Conservation (phyloP, 2,797 vertebrate genomes). For the Micromesistius poutassou region DNA sequence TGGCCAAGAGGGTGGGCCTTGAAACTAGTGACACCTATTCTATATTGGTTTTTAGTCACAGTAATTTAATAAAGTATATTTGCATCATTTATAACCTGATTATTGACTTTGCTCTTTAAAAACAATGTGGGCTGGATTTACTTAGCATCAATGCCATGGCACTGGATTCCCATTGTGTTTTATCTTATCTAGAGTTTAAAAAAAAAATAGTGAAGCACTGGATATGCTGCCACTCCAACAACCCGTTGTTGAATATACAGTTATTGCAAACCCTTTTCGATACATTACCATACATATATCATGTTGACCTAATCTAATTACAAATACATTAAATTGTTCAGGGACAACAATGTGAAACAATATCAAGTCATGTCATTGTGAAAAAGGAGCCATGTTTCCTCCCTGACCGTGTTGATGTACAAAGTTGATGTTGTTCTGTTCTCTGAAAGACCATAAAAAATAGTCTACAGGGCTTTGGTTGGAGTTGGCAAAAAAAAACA, state of each 20-base stretch:
- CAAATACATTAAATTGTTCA: neutral
- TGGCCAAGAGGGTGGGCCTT: conserved; percentile 27
- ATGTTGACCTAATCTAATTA: neutral
- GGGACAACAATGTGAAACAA: neutral
- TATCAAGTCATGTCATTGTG: neutral
- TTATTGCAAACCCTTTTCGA: neutral
- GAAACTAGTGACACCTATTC: conserved; percentile 30
- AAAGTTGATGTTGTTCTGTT: neutral
- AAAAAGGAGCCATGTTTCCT: neutral
- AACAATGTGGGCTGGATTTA: conserved; percentile 8
- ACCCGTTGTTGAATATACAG: neutral
- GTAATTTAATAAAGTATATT: conserved; percentile 12
- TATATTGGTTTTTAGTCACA: conserved; percentile 20
- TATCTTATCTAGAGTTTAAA: conserved; percentile 21
- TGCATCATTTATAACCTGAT: conserved; percentile 21
- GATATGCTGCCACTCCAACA: neutral
- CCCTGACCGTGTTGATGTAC: neutral
- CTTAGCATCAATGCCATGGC: conserved; percentile 17
- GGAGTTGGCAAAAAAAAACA: neutral
- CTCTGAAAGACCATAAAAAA: neutral
- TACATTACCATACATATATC: neutral
- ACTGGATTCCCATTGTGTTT: conserved; percentile 6
- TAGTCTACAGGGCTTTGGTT: neutral
- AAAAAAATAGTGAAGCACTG: neutral
- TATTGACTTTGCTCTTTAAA: conserved; percentile 29